Conservation (phyloP, 2,797 vertebrate genomes). For the Sebastes nivosus region DNA sequence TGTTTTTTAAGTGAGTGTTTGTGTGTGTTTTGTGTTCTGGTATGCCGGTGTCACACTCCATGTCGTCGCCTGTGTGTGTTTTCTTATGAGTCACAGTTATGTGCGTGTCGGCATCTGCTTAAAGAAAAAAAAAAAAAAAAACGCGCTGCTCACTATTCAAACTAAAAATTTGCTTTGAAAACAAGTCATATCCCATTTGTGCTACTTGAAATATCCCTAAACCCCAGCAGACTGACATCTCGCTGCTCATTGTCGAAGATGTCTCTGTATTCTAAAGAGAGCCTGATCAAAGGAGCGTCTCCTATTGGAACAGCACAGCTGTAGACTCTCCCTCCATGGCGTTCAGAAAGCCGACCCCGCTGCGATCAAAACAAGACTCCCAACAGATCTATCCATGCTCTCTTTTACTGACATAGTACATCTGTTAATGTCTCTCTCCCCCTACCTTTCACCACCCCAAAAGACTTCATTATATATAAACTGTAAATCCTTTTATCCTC, state of each 20-base stretch:
- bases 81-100: slow-evolving; percentile 9
- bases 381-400: slow-evolving; percentile 25
- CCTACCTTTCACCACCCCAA: slow-evolving; percentile 10
- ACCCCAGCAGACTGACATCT: slow-evolving; percentile 47
- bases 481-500: slow-evolving; percentile 35
- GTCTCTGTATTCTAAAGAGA: slow-evolving; percentile 55
- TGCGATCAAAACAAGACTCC: slow-evolving; percentile 60
- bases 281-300: slow-evolving; percentile 57
- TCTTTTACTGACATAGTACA: slow-evolving; percentile 18
- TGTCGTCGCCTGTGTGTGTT: neutral
- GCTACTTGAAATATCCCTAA: slow-evolving; percentile 48
- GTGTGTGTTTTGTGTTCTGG: slow-evolving; percentile 3
- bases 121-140: neutral
- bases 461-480: slow-evolving; percentile 40
- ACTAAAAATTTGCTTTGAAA: slow-evolving; percentile 50
- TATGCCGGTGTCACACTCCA: slow-evolving; percentile 7
- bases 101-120: slow-evolving; percentile 5
- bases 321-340: slow-evolving; percentile 36
- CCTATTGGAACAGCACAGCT: slow-evolving; percentile 46
- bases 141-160: slow-evolving; percentile 24
- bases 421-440: slow-evolving; percentile 27
- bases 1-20: neutral
- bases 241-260: slow-evolving; percentile 41
- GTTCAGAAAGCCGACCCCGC: slow-evolving; percentile 46
- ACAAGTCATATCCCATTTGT: slow-evolving; percentile 50